Conservation (phyloP, 2,888 invertebrate genomes). For the Torymus aiolomorphi region DNA sequence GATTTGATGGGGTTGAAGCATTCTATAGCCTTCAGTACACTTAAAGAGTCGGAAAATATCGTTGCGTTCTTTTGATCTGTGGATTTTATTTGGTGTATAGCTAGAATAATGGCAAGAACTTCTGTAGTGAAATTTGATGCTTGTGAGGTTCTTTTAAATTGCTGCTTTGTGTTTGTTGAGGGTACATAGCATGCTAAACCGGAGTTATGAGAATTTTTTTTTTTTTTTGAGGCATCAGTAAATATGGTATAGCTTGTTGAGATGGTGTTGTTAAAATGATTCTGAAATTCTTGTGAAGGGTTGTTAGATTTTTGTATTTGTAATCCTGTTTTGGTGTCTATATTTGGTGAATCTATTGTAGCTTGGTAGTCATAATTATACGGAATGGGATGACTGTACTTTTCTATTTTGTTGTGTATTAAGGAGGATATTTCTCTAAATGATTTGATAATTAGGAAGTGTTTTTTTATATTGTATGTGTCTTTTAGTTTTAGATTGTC, state of each 20-base stretch:
- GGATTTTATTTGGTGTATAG: not conserved
- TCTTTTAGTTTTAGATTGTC: not conserved
- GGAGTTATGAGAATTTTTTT: no score
- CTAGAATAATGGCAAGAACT: not conserved
- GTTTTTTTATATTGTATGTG: no score
- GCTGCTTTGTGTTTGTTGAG: not conserved
- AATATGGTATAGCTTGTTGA: no score
- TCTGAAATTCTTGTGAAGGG: not conserved
- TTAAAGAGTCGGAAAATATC: no score
- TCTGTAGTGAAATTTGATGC: not conserved
- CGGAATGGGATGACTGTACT: no score
- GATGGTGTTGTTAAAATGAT: not conserved
- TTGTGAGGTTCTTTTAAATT: not conserved
- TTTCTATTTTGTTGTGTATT: no score
- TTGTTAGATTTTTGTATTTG: not conserved
- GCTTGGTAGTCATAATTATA: no score
- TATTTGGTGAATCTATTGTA: not conserved
- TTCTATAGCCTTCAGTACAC: no score
- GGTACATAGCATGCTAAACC: not conserved
- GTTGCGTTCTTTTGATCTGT: no score
- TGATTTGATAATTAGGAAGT: no score
- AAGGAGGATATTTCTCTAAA: no score
- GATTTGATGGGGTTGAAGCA: no score
- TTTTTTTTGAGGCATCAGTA: not conserved
- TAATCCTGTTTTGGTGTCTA: not conserved